Conservation (phyloP, 2,888 invertebrate genomes). For the Morpho helenor region DNA sequence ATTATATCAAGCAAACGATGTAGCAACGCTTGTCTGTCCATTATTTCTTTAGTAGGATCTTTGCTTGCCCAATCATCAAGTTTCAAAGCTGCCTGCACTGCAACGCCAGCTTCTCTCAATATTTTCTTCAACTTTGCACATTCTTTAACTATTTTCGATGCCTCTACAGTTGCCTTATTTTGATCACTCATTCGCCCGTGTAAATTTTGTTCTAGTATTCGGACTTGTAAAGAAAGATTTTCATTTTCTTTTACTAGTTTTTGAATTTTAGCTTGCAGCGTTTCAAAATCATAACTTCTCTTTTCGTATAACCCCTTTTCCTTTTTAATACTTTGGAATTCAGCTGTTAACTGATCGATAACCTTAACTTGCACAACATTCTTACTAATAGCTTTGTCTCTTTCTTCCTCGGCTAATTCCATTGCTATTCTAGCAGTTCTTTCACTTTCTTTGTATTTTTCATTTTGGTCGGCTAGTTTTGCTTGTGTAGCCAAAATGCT, state of each 20-base stretch:
- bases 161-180: conserved; percentile 61
- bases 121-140: conserved; percentile 76
- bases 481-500: conserved; percentile 81
- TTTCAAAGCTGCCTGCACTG: conserved; percentile 79
- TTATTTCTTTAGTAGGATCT: conserved; percentile 56
- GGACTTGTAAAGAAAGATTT: conserved; percentile 63
- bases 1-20: conserved; percentile 78
- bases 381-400: conserved; percentile 81
- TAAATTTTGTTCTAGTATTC: conserved; percentile 77
- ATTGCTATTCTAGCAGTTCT: conserved; percentile 72
- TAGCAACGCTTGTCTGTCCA: conserved; percentile 70
- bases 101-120: conserved; percentile 80
- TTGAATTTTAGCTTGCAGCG: conserved; percentile 57
- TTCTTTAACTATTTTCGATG: conserved; percentile 72
- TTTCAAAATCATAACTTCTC: conserved; percentile 58
- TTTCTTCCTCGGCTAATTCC: conserved; percentile 80
- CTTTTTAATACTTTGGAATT: conserved; percentile 74
- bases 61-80: conserved; percentile 60
- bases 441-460: conserved; percentile 79
- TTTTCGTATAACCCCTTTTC: conserved; percentile 65
- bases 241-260: conserved; percentile 64
- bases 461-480: conserved; percentile 81
- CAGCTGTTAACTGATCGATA: conserved; percentile 80
- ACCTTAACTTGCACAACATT: conserved; percentile 81
- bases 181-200: conserved; percentile 72